phyloP scores from a whole-genome alignment of 1,140 invertebrate species.

The Drosophila ananassae region DNA sequence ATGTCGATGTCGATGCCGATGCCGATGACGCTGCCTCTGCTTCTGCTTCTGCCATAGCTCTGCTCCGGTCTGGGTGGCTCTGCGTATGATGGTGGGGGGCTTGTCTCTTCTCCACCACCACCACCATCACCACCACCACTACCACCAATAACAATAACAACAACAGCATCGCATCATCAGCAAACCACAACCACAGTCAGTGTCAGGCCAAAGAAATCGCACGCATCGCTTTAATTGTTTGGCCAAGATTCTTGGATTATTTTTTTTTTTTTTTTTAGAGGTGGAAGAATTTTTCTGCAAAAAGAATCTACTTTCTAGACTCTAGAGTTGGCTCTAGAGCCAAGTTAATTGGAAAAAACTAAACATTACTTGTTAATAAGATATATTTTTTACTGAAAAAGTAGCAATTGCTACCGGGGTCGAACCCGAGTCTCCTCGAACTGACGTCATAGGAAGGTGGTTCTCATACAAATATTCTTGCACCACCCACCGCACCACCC shows the following conservation, averaged over 20 bases:
- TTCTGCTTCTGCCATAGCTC: background rate
- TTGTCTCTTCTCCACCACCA: constrained; percentile 23
- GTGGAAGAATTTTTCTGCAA: too few species aligned
- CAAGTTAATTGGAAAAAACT: too few species aligned
- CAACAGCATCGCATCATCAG: constrained; percentile 3
- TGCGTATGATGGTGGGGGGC: constrained; percentile 29
- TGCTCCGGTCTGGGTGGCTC: background rate
- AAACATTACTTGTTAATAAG: too few species aligned
- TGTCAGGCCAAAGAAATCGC: constrained; percentile 26
- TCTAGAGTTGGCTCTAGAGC: too few species aligned
- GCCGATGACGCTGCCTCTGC: constrained; percentile 22
- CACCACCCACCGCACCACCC: too few species aligned
- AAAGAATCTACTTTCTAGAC: too few species aligned
- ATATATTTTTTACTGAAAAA: too few species aligned
- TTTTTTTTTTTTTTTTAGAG: too few species aligned
- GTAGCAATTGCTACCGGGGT: constrained; percentile 34
- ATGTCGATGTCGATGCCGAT: constrained; percentile 17
- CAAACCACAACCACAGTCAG: constrained; percentile 3
- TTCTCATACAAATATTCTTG: constrained; percentile 28
- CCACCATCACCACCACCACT: too few species aligned
- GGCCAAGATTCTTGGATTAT: constrained; percentile 31
- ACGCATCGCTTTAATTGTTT: constrained; percentile 38
- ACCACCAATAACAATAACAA: constrained; percentile 9
- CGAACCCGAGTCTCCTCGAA: background rate
- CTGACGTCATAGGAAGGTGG: constrained; percentile 39